A percentile compares a stretch with the other conserved stretches of the same genome.
These are phyloP conservation scores for Datnioides undecimradiatus DNA, from an alignment of 2,113 vertebrate genomes.

Conservation along the genomic window DNA sequence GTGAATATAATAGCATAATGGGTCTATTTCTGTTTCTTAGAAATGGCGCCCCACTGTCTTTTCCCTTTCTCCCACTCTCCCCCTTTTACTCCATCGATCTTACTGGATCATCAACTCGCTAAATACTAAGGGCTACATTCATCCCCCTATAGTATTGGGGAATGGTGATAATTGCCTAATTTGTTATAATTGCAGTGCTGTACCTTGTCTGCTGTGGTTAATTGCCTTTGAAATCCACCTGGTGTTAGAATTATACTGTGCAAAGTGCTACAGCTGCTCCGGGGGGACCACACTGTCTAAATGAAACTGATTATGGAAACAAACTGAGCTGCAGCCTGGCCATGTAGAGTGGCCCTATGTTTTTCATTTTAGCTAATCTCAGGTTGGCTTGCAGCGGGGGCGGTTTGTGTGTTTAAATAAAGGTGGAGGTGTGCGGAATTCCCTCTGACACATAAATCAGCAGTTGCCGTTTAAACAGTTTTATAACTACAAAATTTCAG, in stretches of 20 bases:
- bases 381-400: conserved; percentile 17
- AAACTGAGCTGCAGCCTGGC: conserved; percentile 18
- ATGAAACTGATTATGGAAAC: conserved; percentile 56
- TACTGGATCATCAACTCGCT: conserved; percentile 46
- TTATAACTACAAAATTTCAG: not conserved
- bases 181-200: conserved; percentile 58
- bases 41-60: not conserved
- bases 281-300: conserved; percentile 11
- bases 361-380: conserved; percentile 28
- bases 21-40: conserved; percentile 50
- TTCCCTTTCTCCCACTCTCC: not conserved
- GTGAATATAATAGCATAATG: conserved; percentile 54
- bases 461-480: not conserved
- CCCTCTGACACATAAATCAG: not conserved
- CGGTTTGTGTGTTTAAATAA: not conserved
- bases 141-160: conserved; percentile 19
- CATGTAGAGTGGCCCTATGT: not conserved
- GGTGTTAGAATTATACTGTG: conserved; percentile 47
- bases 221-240: conserved; percentile 69
- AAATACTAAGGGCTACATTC: conserved; percentile 50
- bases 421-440: conserved; percentile 2
- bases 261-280: conserved; percentile 40
- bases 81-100: conserved; percentile 21
- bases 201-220: conserved; percentile 53
- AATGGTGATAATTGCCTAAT: conserved; percentile 69